Base-by-base conservation (phyloP, 2,888 invertebrate genomes). In the Mythimna albipuncta region DNA sequence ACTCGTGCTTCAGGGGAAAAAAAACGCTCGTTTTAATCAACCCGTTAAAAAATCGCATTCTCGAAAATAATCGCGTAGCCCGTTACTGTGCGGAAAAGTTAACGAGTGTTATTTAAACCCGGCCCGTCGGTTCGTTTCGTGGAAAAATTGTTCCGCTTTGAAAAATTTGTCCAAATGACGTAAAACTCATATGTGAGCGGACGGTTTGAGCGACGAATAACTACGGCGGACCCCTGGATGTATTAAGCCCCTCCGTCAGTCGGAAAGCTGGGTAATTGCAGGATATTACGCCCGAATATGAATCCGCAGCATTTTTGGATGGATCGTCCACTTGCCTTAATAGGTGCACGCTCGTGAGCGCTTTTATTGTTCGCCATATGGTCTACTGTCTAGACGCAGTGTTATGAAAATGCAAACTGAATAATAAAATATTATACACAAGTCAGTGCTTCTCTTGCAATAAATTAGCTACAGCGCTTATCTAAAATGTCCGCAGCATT, bases 41-140 rank as follows among this genome's bases (percentile, higher is more conserved):
- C 91, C 91, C 91, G 91, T 92, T 93, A 93, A 92, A 93, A 90
- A 94, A 93, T 91, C 90, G 91, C 91, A 91, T 93, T 93, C 92
- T 90, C 88, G 82, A 91, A 93, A 92, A 94, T 94, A 94, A 94
- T 94, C 93, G 91, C 87, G 87, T 84, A 85, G 86, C 88, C 91
- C 91, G 92, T 92, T 91, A 91, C 92, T 85, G 89, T 89, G 90
- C 90, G 89, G 91, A 90, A 90, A 94, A 94, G 95, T 95, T 94
- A 95, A 95, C 94, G 95, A 95, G 95, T 91, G 94, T 91, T 95
- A 94, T 95, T 95, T 94, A 94, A 93, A 89, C 89, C 89, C 85
- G 65, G 75, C 86, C 50, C 75, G 88, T 83, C 82, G 85, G 90
- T 89, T 89, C 91, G 90, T 91, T 91, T 87, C 86, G 88, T 87